Conservation (phyloP, 2,797 vertebrate genomes). For the Acanthopagrus latus region DNA sequence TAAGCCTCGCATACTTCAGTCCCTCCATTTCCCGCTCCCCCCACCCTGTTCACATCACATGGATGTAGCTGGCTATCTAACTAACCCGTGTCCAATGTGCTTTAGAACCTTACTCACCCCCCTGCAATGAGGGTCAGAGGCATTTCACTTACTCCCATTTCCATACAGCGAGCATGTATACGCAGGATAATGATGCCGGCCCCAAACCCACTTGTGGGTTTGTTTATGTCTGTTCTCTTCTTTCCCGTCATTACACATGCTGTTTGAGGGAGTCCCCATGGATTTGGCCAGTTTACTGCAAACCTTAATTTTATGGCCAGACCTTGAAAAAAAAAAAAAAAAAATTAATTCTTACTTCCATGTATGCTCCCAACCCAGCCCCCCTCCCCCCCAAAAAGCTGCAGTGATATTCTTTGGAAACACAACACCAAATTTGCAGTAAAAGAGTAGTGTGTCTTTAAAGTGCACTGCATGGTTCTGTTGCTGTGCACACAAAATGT, state of each 20-base stretch:
- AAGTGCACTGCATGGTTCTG: background rate
- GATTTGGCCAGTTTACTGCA: slow-evolving; percentile 88
- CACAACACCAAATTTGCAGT: slow-evolving; percentile 7
- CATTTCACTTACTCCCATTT: slow-evolving; percentile 57
- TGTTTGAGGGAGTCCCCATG: slow-evolving; percentile 90
- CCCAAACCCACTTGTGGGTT: slow-evolving; percentile 88
- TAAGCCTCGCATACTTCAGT: slow-evolving; percentile 51
- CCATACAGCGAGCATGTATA: slow-evolving; percentile 55
- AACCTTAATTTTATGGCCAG: slow-evolving; percentile 87
- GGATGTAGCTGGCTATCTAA: slow-evolving; percentile 44
- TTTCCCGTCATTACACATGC: slow-evolving; percentile 90
- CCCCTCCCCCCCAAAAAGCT: background rate
- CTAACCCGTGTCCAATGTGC: slow-evolving; percentile 64
- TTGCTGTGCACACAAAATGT: background rate
- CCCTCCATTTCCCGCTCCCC: slow-evolving; percentile 26
- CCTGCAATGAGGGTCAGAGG: slow-evolving; percentile 46
- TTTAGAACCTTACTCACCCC: slow-evolving; percentile 49
- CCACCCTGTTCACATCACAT: slow-evolving; percentile 48
- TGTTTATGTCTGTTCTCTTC: slow-evolving; percentile 92
- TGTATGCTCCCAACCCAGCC: background rate
- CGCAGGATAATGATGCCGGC: slow-evolving; percentile 88
- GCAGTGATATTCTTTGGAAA: slow-evolving; percentile 14
- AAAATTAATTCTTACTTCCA: slow-evolving; percentile 29
- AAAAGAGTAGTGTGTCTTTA: slow-evolving; percentile 20
- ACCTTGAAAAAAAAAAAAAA: slow-evolving; percentile 61